Percentiles rank a stretch among this genome's conserved stretches.
Conservation (phyloP, 2,113 vertebrate species). For the Crotophaga sulcirostris region DNA sequence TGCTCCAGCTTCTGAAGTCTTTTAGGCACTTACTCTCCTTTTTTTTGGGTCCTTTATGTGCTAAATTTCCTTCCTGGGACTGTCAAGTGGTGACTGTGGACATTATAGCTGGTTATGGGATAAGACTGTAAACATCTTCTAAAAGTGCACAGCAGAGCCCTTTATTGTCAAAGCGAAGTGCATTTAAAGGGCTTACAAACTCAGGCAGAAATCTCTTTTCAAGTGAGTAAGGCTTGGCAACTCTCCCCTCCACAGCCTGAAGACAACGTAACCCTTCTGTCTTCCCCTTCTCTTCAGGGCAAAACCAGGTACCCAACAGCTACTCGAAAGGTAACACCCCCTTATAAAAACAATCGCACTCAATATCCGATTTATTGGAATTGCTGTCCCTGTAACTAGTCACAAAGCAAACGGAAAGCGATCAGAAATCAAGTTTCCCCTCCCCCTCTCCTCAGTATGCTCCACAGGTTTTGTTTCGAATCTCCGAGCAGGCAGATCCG, state of each 20-base stretch:
- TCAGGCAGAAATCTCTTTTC: conserved; percentile 25
- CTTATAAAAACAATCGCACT: neutral
- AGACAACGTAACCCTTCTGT: neutral
- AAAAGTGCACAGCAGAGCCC: neutral
- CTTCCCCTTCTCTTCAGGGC: neutral
- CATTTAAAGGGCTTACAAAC: conserved; percentile 15
- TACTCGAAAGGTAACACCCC: neutral
- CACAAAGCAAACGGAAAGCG: neutral
- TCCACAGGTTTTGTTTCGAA: neutral
- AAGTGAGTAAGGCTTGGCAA: conserved; percentile 28
- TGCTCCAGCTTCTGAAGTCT: neutral
- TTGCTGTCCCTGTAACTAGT: neutral
- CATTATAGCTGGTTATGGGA: conserved; percentile 30
- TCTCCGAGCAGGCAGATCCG: neutral
- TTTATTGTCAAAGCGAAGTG: conserved; percentile 40
- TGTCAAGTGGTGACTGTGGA: neutral
- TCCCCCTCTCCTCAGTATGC: neutral
- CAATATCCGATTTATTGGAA: conserved; percentile 5
- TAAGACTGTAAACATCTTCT: conserved; percentile 17
- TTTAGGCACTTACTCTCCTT: neutral
- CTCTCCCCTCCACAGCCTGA: neutral
- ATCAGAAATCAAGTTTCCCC: neutral
- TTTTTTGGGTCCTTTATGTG: neutral
- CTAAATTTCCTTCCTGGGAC: neutral
- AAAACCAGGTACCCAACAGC: neutral